Percentiles rank a stretch among this genome's conserved stretches.
Conservation (phyloP, 1,140 invertebrate genomes). For the Drosophila pseudoobscura region DNA sequence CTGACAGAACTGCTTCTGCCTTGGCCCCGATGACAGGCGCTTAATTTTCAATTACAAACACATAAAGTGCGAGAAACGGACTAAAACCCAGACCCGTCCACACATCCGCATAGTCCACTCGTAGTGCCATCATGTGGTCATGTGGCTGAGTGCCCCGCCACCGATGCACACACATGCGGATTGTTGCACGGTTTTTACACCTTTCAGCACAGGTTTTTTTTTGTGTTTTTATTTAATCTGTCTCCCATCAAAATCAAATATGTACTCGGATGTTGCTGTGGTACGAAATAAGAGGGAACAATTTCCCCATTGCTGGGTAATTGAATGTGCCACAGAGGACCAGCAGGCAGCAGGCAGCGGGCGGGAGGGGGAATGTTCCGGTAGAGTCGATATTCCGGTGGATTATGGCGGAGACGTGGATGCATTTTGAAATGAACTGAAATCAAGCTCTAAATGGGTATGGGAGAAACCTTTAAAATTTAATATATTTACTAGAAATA, state of each 20-base stretch:
- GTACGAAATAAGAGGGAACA: neutral
- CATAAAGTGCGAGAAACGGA: conserved; percentile 59
- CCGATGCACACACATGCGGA: conserved; percentile 13
- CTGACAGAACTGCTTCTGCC: neutral
- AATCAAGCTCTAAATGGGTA: too few relatives aligned
- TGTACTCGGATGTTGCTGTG: conserved; percentile 29
- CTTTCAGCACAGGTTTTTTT: conserved; percentile 36
- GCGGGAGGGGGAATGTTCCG: neutral
- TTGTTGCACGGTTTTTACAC: conserved; percentile 47
- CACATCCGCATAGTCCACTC: conserved; percentile 1
- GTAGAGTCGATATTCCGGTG: too few relatives aligned
- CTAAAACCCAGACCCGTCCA: conserved; percentile 24
- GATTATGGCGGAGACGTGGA: too few relatives aligned
- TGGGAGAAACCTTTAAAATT: too few relatives aligned
- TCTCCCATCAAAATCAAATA: conserved; percentile 47
- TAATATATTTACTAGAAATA: too few relatives aligned
- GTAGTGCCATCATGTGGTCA: conserved; percentile 64
- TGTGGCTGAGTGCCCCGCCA: conserved; percentile 6
- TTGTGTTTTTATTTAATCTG: conserved; percentile 69
- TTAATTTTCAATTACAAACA: conserved; percentile 75
- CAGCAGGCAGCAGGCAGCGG: too few relatives aligned
- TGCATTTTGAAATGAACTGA: too few relatives aligned
- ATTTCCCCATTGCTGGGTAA: neutral
- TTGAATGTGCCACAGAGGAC: neutral
- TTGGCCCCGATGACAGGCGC: conserved; percentile 60